Evolutionary conservation across 2,113 vertebrate genomes (phyloP), one percentile per base, ranked within the genome.

Genomic region (Oryzias javanicus): DNA sequence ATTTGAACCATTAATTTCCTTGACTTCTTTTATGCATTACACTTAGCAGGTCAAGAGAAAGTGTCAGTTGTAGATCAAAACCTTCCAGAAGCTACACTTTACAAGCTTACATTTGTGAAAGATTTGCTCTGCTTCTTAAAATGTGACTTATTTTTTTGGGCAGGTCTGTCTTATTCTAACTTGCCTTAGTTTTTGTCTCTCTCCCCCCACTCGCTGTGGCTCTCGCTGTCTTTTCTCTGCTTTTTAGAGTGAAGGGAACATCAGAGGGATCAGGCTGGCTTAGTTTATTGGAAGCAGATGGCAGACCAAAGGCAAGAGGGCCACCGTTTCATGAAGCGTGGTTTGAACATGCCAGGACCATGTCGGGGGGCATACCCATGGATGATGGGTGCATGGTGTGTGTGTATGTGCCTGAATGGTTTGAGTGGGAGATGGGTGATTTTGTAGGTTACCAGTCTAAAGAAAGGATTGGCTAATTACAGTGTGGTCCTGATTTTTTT

Each of bases 281-380:
- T 84, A 79, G 83, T 64, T 85, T 86, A 89, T 88, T 89, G 82
- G 79, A 87, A 91, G 86, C 82, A 91, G 81, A 85, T 88, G 82
- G 80, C 87, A 78, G 79, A 85, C 82, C 81, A 72, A 82, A 87
- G 89, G 72, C 79, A 90, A 89, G 76, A 78, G 89, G 89, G 89
- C 90, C 88, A 87, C 88, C 80, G 76, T 88, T 91, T 88, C 79
- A 91, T 87, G 86, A 90, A 81, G 84, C 79, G 64, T 67, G 85
- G 70, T 91, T 89, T 88, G 76, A 92, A 90, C 83, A 87, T 77
- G 76, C 84, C 87, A 91, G 68, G 85, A 84, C 53, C 74, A 78
- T 83, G 83, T 80, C 85, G 86, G 84, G 88, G 88, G 50, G 74
- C 84, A 89, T 83, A 70, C 72, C 80, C 85, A 82, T 74, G 82